Evolutionary conservation across 2,888 invertebrate species (phyloP).

Genomic region (Epiblema foenella): DNA sequence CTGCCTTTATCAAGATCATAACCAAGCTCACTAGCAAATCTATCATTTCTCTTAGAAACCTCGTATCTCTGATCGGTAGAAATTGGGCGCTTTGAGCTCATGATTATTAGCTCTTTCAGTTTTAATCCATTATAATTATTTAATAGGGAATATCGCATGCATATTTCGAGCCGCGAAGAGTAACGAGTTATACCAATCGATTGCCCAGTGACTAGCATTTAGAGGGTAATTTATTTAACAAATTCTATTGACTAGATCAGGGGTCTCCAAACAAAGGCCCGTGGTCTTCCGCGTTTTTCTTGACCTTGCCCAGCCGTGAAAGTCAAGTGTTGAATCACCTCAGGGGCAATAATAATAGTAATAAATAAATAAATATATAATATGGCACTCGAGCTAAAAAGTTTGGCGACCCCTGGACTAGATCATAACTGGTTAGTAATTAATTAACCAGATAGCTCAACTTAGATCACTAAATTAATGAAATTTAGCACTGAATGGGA

Average conservation of each 20-base stretch:
- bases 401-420: too few relatives aligned
- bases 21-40: too few relatives aligned
- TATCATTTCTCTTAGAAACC: too few relatives aligned
- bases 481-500: slow-evolving; percentile 55
- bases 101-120: neutral
- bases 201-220: slow-evolving; percentile 13
- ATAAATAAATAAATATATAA: too few relatives aligned
- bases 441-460: slow-evolving; percentile 47
- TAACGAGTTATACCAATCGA: neutral
- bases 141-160: neutral
- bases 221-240: slow-evolving; percentile 21
- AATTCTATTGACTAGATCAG: slow-evolving; percentile 19
- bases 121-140: neutral
- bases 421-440: slow-evolving; percentile 15
- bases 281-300: too few relatives aligned
- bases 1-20: neutral
- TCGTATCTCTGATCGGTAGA: neutral
- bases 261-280: too few relatives aligned
- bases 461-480: slow-evolving; percentile 44
- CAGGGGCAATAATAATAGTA: too few relatives aligned
- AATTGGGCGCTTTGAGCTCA: slow-evolving; percentile 1
- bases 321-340: too few relatives aligned
- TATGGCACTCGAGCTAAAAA: too few relatives aligned
- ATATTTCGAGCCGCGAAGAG: neutral
- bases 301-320: too few relatives aligned